These are phyloP conservation scores for Barbus barbus DNA, from an alignment of 2,113 vertebrate genomes.

Conservation along the genomic window DNA sequence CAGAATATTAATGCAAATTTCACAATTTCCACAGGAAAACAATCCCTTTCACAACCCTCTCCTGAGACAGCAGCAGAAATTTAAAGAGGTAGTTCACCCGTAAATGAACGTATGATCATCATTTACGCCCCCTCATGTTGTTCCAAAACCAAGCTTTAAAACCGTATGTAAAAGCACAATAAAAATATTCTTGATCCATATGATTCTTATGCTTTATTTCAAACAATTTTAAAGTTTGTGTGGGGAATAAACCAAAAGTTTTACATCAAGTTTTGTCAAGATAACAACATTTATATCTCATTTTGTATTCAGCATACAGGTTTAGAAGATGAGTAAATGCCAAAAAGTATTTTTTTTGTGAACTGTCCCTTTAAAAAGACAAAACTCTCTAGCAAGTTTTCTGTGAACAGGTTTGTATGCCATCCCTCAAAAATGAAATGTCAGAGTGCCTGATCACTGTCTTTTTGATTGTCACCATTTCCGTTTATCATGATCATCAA, in stretches of 20 bases:
- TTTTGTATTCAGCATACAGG: neutral
- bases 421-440: neutral
- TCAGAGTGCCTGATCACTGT: neutral
- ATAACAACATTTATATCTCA: too few relatives aligned
- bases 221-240: neutral
- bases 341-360: neutral
- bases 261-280: too few relatives aligned
- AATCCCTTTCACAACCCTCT: neutral
- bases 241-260: too few relatives aligned
- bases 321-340: neutral
- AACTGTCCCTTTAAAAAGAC: neutral
- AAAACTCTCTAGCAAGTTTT: neutral
- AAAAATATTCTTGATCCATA: neutral
- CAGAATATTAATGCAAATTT: neutral
- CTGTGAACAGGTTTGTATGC: neutral
- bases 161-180: neutral
- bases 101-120: neutral
- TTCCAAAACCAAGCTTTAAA: neutral
- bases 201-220: neutral
- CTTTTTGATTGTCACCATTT: neutral
- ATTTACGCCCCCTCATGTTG: neutral
- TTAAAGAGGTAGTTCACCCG: neutral
- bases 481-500: constrained; percentile 2
- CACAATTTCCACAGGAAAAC: neutral
- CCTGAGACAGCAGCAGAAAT: neutral